Evolutionary conservation across 2,113 vertebrate genomes (phyloP).

Genomic region (Verasper variegatus): DNA sequence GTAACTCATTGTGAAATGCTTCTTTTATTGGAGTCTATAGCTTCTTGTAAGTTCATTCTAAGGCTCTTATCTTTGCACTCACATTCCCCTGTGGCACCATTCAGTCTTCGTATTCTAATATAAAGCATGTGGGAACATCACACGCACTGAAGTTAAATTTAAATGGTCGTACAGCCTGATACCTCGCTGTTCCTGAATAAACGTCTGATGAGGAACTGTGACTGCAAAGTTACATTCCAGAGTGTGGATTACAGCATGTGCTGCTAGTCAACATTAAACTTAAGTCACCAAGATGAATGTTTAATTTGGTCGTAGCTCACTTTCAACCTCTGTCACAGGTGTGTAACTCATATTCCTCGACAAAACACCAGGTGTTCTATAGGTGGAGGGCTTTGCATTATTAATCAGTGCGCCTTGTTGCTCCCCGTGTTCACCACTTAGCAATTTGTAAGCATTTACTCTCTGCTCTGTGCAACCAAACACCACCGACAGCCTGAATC

Average conservation of each 20-base stretch:
- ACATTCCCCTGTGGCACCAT: not conserved
- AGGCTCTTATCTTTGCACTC: not conserved
- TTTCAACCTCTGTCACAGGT: not conserved
- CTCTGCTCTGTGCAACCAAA: constrained; percentile 66
- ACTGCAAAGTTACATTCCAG: not conserved
- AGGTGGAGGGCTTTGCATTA: constrained; percentile 64
- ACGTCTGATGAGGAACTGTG: not conserved
- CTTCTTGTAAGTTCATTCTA: not conserved
- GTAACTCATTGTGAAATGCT: not conserved
- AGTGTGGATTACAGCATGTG: not conserved
- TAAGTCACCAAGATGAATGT: not conserved
- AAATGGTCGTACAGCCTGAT: not conserved
- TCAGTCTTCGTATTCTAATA: not conserved
- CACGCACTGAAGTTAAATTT: not conserved
- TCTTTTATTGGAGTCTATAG: not conserved
- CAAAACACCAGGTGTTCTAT: constrained; percentile 58
- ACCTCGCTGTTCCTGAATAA: not conserved
- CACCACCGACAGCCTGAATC: constrained; percentile 44
- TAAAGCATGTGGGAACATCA: not conserved
- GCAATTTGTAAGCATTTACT: constrained; percentile 76
- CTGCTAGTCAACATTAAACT: not conserved
- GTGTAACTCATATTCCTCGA: constrained; percentile 24
- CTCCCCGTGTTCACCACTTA: constrained; percentile 60
- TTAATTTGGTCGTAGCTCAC: not conserved
- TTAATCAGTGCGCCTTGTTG: constrained; percentile 65